Evolutionary conservation across 1,140 invertebrate genomes (phyloP).

Genomic region (Sycophila sp.): DNA sequence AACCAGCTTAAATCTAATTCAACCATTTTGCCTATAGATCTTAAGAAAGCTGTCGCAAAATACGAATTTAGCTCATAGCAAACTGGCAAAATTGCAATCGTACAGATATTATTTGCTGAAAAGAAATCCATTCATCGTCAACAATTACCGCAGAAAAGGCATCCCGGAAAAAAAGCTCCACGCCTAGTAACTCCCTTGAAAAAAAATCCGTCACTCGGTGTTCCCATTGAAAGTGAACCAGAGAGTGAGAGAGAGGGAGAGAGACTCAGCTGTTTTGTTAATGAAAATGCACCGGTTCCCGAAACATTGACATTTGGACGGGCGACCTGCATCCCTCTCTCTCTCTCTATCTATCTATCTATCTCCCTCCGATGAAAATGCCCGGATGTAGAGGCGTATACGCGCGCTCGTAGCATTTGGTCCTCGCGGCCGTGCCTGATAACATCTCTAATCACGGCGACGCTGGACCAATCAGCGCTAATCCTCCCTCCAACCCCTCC

Average conservation of each 20-base stretch:
- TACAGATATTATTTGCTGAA: not conserved
- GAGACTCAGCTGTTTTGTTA: constrained; percentile 21
- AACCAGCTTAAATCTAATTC: too few relatives aligned
- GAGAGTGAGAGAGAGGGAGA: too few relatives aligned
- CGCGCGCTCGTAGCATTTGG: not conserved
- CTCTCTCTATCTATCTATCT: too few relatives aligned
- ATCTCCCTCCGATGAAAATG: not conserved
- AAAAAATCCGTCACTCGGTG: constrained; percentile 6
- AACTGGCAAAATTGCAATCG: not conserved
- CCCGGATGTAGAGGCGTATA: not conserved
- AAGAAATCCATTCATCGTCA: not conserved
- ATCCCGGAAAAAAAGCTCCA: not conserved
- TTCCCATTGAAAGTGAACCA: too few relatives aligned
- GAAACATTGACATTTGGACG: constrained; percentile 14
- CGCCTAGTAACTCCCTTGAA: not conserved
- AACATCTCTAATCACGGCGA: constrained; percentile 42
- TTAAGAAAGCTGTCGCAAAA: too few relatives aligned
- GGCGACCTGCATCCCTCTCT: not conserved
- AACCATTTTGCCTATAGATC: too few relatives aligned
- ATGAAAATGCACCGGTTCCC: constrained; percentile 1
- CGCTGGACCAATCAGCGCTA: constrained; percentile 38
- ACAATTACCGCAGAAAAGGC: not conserved
- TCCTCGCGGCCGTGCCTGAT: constrained; percentile 20
- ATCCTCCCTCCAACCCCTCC: constrained; percentile 5
- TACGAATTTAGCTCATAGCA: too few relatives aligned